phyloP scores from a whole-genome alignment of 2,888 invertebrate species.

The Ormyrus nitidulus region DNA sequence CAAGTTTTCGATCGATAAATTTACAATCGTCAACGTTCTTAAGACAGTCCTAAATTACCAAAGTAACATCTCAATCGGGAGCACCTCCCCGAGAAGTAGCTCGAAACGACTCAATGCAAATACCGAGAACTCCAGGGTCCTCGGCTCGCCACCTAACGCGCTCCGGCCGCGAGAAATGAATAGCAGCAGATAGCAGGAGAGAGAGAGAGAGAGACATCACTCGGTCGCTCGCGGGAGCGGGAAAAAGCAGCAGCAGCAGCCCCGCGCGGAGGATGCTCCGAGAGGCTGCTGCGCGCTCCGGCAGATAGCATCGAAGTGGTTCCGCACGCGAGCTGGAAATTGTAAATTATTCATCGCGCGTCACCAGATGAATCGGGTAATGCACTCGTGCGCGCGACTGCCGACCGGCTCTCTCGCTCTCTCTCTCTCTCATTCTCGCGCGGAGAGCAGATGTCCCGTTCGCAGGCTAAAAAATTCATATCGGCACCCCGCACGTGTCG shows the following conservation, averaged over 20 bases:
- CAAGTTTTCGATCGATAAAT: too few relatives aligned
- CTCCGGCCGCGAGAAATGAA: not conserved
- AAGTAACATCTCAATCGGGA: too few relatives aligned
- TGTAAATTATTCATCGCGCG: conserved; percentile 63
- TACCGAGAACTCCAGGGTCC: not conserved
- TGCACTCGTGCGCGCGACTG: conserved; percentile 57
- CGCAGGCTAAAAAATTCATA: conserved; percentile 32
- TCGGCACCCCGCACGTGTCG: conserved; percentile 10
- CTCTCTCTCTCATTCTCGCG: not conserved
- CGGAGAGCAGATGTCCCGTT: conserved; percentile 24
- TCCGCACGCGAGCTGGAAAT: conserved; percentile 45
- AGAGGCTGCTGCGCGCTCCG: not conserved
- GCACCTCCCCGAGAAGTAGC: not conserved
- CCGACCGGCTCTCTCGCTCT: not conserved
- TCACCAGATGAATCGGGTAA: conserved; percentile 62
- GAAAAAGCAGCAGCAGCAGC: not conserved
- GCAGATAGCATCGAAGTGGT: conserved; percentile 62
- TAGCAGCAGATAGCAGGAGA: not conserved
- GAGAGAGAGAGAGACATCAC: not conserved
- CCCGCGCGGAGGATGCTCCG: not conserved
- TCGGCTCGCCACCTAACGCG: not conserved
- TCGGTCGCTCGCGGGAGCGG: not conserved
- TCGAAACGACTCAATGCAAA: conserved; percentile 21
- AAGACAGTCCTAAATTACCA: too few relatives aligned
- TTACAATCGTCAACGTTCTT: too few relatives aligned